Conservation (phyloP, 2,113 vertebrate species). For the Lasiurus cinereus region DNA sequence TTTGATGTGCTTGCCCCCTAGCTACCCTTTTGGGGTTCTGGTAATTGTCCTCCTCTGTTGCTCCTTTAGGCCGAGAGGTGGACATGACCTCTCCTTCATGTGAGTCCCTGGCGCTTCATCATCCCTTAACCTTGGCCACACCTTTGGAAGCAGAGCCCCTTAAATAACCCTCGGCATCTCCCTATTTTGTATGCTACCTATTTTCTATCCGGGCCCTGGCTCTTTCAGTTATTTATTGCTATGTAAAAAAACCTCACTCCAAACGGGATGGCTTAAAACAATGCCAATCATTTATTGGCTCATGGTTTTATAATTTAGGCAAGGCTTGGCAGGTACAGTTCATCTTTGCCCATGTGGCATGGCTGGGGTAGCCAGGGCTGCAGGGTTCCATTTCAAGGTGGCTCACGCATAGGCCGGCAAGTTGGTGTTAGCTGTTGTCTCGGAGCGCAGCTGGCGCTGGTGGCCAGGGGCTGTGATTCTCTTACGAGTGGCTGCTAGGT, state of each 20-base stretch:
- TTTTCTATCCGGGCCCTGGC: conserved; percentile 24
- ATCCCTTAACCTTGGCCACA: neutral
- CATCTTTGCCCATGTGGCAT: neutral
- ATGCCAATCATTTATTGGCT: neutral
- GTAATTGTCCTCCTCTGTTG: neutral
- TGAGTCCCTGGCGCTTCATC: neutral
- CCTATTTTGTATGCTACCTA: neutral
- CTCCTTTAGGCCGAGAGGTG: neutral
- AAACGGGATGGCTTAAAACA: conserved; percentile 3
- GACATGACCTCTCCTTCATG: neutral
- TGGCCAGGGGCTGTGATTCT: conserved; percentile 38
- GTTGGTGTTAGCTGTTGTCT: conserved; percentile 55
- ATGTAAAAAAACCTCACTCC: neutral
- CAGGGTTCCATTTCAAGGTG: conserved; percentile 50
- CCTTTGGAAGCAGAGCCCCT: neutral
- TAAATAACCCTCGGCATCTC: conserved; percentile 44
- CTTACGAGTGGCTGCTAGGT: conserved; percentile 63
- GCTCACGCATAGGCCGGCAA: conserved; percentile 53
- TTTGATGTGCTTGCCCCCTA: neutral
- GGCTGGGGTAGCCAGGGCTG: neutral
- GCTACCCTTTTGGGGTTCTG: neutral
- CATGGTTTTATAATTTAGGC: neutral
- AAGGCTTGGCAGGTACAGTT: neutral
- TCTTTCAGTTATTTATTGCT: conserved; percentile 51
- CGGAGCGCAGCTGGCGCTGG: neutral